Base-by-base conservation (phyloP, 2,888 invertebrate species). In the Apomyelois bistriatella region DNA sequence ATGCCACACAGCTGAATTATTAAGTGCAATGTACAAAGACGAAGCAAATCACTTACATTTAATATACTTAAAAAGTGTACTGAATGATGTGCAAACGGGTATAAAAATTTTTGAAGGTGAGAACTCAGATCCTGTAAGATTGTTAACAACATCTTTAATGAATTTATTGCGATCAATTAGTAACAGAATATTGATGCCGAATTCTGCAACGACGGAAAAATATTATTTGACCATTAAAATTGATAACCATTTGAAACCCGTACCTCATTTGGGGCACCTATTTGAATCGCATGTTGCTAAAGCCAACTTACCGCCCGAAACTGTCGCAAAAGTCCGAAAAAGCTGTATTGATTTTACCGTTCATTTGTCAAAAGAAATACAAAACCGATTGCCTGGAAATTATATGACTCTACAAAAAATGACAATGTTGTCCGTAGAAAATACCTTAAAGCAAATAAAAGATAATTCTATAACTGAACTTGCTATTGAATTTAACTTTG, bases 181-280 rank as follows among this genome's bases (percentile, higher is more conserved):
- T n/a, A 40, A 40, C 10, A 40, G 40, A 40, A 17, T 40, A 40
- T 40, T 40, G 10, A 40, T 40, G 10, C 40, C 17, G 1, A 17
- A 16, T 9, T 16, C 53, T n/a, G 57, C 59, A 16, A 58, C 49
- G 28, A 62, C 57, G 30, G 60, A 60, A 37, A 52, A 54, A 36
- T 54, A 58, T 47, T 58, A 52, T 42, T 52, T 62, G 8, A 43
- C 53, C 30, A 54, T 58, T 46, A 35, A 57, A 36, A 48, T 60
- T 40, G 57, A 57, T 50, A 32, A 17, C n/a, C 51, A 58, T 38
- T 13, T 57, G 8, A 46, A 57, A 48, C 54, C 57, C 13, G 54
- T 53, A 8, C 54, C 61, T 7, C 48, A 58, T 47, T 40, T 59
- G 17, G 59, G 58, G 37, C 17, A 40, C 12, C 17, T 40, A 9